Percentiles rank a stretch among this genome's conserved stretches.
phyloP scores from a whole-genome alignment of 2,797 vertebrate species.

The Anisognathus igniventris region DNA sequence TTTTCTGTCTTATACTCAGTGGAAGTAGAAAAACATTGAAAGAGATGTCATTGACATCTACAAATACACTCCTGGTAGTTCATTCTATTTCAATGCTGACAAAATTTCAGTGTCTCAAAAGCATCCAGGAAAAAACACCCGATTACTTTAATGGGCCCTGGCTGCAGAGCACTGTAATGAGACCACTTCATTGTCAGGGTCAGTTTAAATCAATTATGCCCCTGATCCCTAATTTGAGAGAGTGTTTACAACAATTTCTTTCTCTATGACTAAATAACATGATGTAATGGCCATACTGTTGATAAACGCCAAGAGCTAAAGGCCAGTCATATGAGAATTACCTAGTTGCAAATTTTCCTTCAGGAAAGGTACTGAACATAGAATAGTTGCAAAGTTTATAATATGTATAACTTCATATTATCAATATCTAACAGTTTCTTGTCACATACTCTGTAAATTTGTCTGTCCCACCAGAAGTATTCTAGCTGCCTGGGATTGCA shows the following conservation, averaged over 20 bases:
- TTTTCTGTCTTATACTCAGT: background rate
- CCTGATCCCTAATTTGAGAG: background rate
- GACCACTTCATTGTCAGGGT: background rate
- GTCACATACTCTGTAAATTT: background rate
- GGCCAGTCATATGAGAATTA: background rate
- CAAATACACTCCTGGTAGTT: background rate
- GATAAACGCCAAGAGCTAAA: background rate
- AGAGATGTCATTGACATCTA: background rate
- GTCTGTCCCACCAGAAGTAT: fast-evolving
- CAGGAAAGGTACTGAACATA: background rate
- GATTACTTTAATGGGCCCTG: background rate
- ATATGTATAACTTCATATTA: background rate
- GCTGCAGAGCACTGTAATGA: background rate
- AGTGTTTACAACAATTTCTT: background rate
- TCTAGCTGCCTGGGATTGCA: background rate
- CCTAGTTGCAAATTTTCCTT: background rate
- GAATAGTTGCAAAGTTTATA: background rate
- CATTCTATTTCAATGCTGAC: conserved; percentile 12
- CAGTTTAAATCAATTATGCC: conserved; percentile 27
- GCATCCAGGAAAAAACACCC: background rate
- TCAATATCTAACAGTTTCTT: background rate
- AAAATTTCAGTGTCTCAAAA: conserved; percentile 9
- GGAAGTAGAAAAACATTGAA: background rate
- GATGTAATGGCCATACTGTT: background rate
- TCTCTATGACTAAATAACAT: background rate